phyloP scores from a whole-genome alignment of 2,113 vertebrate species.

The Chloropsis cyanopogon region DNA sequence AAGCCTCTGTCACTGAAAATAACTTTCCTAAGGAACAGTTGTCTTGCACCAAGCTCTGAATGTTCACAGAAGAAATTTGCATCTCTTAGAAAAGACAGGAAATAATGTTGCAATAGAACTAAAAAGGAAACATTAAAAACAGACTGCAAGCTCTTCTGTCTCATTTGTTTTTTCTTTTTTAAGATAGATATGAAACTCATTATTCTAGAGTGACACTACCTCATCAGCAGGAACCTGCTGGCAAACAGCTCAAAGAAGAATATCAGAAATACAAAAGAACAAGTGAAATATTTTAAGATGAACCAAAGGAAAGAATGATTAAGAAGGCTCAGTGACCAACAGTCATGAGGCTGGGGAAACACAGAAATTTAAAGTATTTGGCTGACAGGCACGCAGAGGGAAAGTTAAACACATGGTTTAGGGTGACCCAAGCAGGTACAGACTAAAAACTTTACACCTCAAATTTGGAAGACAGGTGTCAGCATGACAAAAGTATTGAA shows the following conservation, averaged over 20 bases:
- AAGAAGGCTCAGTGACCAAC: neutral
- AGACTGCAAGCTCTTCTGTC: neutral
- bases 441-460: neutral
- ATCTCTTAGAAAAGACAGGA: neutral
- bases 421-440: neutral
- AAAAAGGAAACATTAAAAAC: neutral
- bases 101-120: neutral
- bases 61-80: neutral
- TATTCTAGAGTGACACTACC: neutral
- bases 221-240: neutral
- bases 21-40: conserved; percentile 1
- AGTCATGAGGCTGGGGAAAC: neutral
- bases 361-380: neutral
- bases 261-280: neutral
- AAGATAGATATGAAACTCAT: neutral
- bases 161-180: neutral
- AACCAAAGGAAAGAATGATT: neutral
- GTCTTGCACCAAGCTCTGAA: conserved; percentile 52
- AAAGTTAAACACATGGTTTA: neutral
- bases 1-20: neutral
- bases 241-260: neutral
- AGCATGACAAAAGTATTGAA: neutral
- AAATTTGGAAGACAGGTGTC: neutral
- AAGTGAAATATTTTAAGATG: neutral
- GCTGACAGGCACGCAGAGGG: neutral